Conservation (phyloP, 2,113 vertebrate species). For the Sinocyclocheilus grahami region DNA sequence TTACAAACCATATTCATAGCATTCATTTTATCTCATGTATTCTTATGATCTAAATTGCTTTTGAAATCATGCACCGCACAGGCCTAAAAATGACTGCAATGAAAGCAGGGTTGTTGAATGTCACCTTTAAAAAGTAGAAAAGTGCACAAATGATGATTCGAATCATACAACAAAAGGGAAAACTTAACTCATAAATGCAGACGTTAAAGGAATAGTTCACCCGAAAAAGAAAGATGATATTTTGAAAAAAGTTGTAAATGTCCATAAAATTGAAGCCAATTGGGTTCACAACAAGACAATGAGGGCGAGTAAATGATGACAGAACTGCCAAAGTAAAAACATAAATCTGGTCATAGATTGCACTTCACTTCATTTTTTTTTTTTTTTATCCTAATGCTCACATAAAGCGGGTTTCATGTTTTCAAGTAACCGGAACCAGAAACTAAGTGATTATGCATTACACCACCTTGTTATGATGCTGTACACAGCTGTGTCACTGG, state of each 20-base stretch:
- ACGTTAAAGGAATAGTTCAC: background rate
- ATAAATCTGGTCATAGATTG: background rate
- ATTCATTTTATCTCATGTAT: background rate
- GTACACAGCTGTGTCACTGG: background rate
- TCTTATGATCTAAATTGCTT: background rate
- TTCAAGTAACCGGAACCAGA: slow-evolving; percentile 5
- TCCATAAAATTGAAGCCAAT: background rate
- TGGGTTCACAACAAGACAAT: background rate
- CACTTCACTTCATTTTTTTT: too few relatives aligned
- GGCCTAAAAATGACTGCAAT: background rate
- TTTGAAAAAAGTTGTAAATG: background rate
- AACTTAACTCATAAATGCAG: too few relatives aligned
- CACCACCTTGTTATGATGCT: background rate
- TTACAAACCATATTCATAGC: background rate
- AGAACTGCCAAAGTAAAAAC: background rate
- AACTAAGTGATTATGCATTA: background rate
- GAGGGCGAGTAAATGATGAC: background rate
- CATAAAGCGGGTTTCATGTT: background rate
- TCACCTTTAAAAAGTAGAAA: background rate
- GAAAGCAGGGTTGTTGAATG: background rate
- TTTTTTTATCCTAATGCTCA: background rate
- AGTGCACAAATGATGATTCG: background rate
- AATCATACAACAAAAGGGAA: background rate
- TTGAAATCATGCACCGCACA: background rate
- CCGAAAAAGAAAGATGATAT: background rate